phyloP scores from a whole-genome alignment of 2,888 invertebrate genomes.

The Zygothrica quintamaculata region DNA sequence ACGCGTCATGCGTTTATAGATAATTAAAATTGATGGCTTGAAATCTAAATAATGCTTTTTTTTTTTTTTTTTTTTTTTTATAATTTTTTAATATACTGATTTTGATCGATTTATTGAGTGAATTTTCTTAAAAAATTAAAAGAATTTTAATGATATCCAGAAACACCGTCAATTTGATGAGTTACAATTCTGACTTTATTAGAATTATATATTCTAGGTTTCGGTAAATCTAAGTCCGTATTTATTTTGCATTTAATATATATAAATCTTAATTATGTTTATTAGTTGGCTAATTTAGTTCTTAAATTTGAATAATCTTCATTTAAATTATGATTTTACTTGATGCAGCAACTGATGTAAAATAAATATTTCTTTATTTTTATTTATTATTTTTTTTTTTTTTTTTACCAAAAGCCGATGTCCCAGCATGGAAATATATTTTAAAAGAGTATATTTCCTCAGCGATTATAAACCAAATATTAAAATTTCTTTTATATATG shows the following conservation, averaged over 20 bases:
- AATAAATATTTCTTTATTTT: constrained; percentile 52
- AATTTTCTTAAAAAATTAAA: neutral
- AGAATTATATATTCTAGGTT: constrained; percentile 57
- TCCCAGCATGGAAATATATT: constrained; percentile 52
- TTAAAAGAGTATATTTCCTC: constrained; percentile 46
- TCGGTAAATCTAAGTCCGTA: constrained; percentile 69
- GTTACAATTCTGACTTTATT: constrained; percentile 55
- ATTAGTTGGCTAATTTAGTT: constrained; percentile 62
- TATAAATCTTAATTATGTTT: constrained; percentile 51
- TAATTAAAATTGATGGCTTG: too few species aligned
- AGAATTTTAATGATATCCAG: neutral
- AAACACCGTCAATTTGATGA: constrained; percentile 9
- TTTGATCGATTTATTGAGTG: too few species aligned
- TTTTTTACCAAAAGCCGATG: constrained; percentile 49
- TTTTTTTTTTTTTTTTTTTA: too few species aligned
- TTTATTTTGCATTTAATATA: constrained; percentile 48
- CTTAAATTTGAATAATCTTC: constrained; percentile 56
- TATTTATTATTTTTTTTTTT: constrained; percentile 27
- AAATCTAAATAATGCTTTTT: too few species aligned
- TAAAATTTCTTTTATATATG: constrained; percentile 35
- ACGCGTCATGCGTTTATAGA: too few species aligned
- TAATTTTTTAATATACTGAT: too few species aligned
- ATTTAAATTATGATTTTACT: constrained; percentile 38
- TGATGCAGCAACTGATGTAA: constrained; percentile 53
- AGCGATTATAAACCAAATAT: constrained; percentile 41